Evolutionary conservation across 2,888 invertebrate species (phyloP).

Genomic region (Priocnemis perturbator): DNA sequence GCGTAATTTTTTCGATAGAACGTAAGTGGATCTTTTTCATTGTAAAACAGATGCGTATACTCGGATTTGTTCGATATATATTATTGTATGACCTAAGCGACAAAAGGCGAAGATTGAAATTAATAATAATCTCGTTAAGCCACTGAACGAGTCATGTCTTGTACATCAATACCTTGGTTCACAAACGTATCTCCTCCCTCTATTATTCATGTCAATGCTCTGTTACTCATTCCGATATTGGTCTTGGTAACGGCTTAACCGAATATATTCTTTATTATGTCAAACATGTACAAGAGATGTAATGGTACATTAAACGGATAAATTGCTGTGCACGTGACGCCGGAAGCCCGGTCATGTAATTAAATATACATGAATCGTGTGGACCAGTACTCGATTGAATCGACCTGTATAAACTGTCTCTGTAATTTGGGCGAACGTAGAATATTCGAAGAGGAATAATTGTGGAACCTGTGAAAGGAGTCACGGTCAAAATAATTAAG

Average conservation of each 20-base stretch:
- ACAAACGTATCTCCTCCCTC: neutral
- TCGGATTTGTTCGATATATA: slow-evolving; percentile 53
- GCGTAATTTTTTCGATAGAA: slow-evolving; percentile 42
- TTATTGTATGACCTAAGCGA: slow-evolving; percentile 36
- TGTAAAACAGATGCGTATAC: slow-evolving; percentile 47
- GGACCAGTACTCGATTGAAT: no score
- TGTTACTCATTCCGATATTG: neutral
- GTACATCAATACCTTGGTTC: neutral
- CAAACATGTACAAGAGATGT: slow-evolving; percentile 38
- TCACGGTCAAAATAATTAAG: no score
- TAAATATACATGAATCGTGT: neutral
- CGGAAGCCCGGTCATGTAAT: slow-evolving; percentile 3
- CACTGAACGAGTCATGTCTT: neutral
- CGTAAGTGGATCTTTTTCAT: slow-evolving; percentile 53
- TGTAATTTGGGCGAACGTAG: no score
- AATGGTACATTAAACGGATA: slow-evolving; percentile 28
- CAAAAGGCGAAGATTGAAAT: slow-evolving; percentile 29
- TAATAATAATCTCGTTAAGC: slow-evolving; percentile 30
- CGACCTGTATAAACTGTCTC: no score
- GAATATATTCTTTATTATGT: slow-evolving; percentile 44
- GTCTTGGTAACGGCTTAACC: slow-evolving; percentile 18
- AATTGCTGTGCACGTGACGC: slow-evolving; percentile 1
- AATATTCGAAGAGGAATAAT: no score
- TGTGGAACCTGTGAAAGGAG: no score
- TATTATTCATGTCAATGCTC: neutral